Evolutionary conservation across 2,888 invertebrate genomes (phyloP).

Genomic region (Trisateles emortualis): DNA sequence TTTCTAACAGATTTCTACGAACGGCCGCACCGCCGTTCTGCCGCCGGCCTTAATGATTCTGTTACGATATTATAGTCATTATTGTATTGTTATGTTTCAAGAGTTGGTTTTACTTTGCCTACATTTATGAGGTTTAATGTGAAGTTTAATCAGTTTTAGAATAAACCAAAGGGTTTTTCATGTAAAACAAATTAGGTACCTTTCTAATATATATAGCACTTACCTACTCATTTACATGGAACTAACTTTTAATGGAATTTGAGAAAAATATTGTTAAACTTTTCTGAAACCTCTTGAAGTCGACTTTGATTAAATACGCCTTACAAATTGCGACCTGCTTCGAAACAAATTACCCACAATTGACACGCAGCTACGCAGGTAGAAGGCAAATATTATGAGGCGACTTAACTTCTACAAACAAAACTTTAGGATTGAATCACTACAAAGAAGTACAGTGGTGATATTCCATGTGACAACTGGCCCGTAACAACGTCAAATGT

Average conservation of each 20-base stretch:
- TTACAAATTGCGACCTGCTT: no score
- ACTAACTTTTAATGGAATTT: no score
- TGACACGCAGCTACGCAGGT: no score
- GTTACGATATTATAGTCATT: constrained; percentile 56
- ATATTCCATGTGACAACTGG: background rate
- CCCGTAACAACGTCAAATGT: constrained; percentile 8
- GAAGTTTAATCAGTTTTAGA: background rate
- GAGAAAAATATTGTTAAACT: background rate
- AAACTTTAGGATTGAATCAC: background rate
- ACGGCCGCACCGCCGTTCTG: no score
- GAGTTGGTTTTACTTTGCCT: background rate
- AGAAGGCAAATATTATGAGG: no score
- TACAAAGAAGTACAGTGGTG: background rate
- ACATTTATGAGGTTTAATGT: background rate
- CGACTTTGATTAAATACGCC: no score
- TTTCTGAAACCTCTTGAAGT: background rate
- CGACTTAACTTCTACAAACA: no score
- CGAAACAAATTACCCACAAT: no score
- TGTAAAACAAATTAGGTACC: no score
- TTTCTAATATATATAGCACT: no score
- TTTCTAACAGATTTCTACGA: constrained; percentile 66
- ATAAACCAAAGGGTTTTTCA: no score
- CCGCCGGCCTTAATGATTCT: constrained; percentile 58
- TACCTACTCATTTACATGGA: no score
- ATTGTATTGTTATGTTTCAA: constrained; percentile 12